Evolutionary conservation across 2,113 vertebrate genomes (phyloP), one percentile per base, ranked within the genome.

Genomic region (Platichthys flesus): DNA sequence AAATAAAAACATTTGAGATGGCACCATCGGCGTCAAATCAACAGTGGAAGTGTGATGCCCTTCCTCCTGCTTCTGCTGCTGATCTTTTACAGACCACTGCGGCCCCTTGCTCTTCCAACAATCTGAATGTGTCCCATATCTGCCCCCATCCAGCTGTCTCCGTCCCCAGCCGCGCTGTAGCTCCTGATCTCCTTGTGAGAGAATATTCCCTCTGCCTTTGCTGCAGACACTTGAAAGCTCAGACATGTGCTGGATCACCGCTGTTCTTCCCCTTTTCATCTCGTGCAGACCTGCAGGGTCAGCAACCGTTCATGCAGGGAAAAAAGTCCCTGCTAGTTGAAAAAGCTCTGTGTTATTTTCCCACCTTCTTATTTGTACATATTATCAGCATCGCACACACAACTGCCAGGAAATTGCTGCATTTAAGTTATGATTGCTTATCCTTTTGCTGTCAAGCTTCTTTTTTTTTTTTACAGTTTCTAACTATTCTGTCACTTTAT

Each of bases 161-260:
- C 7, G 71, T 47, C 72, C 16, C 61, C 26, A 40, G 67, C 35
- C 10, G 15, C 56, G 21, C 61, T 23, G 62, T 15, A 18, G 26
- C 42, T 55, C 15, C 71, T 73, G 83, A 69, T 72, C 68, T 67
- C 55, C 73, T 72, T 84, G 70, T 63, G 82, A 85, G 73, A 78
- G 71, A 74, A 89, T 56, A 85, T 87, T 82, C 84, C 65, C 84
- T 80, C 62, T 73, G 67, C 67, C 67, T 85, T 37, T 82, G 54
- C 65, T 67, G 62, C 60, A 61, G 76, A 76, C 66, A 80, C 73
- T 68, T 84, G 61, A 88, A 86, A 85, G 84, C 65, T 64, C 66
- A 81, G 42, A 76, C 61, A 49, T 60, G 60, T 76, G 68, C 74
- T 52, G 74, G 67, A 72, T 76, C 54, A n/a, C 57, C 61, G 47